phyloP scores from a whole-genome alignment of 2,888 invertebrate genomes.

The Heliconius erato region DNA sequence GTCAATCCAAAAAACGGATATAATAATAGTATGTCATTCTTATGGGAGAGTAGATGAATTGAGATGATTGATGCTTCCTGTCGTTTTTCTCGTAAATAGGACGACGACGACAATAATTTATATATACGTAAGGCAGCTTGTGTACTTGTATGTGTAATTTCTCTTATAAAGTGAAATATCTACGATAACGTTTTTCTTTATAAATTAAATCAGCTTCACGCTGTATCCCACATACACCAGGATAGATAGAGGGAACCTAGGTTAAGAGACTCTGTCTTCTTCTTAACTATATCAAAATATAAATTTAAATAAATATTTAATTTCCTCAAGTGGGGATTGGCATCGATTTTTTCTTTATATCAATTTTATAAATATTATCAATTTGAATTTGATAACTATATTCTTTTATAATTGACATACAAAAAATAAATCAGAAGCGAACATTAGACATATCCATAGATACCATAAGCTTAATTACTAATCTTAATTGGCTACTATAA shows the following conservation, averaged over 20 bases:
- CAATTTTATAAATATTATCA: background rate
- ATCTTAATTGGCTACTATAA: background rate
- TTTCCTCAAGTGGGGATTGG: no score
- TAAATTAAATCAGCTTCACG: no score
- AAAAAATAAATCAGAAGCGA: background rate
- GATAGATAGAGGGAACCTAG: no score
- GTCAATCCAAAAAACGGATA: slow-evolving; percentile 1
- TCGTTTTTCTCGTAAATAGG: background rate
- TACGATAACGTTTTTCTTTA: no score
- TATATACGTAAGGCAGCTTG: background rate
- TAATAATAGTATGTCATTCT: slow-evolving; percentile 7
- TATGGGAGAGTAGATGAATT: background rate
- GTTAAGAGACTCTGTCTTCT: no score
- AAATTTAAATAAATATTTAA: no score
- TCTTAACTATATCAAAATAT: no score
- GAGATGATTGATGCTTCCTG: background rate
- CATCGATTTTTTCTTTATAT: no score
- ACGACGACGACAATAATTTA: background rate
- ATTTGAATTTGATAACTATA: background rate
- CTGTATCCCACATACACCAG: no score
- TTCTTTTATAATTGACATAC: background rate
- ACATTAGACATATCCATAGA: background rate
- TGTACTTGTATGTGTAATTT: background rate
- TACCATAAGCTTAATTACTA: background rate
- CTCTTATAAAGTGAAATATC: background rate